Evolutionary conservation across 2,113 vertebrate species (phyloP), one percentile per base, ranked within the genome.

Genomic region (Chaenocephalus aceratus): DNA sequence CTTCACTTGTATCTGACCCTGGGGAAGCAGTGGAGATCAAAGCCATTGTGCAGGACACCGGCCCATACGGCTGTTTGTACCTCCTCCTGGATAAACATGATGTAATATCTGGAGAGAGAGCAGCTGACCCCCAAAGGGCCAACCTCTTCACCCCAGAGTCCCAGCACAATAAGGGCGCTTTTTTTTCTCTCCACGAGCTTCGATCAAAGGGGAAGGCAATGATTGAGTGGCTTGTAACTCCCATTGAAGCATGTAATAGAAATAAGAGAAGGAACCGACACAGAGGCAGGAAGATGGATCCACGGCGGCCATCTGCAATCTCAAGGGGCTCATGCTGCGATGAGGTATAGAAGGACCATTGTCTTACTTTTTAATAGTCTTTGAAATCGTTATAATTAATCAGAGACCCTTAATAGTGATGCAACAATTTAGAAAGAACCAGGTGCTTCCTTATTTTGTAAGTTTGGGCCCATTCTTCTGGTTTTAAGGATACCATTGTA

Each of bases 201-300:
- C 45, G 54, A 83, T 89, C 83, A 89, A 84, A 91, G 81, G 34
- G 76, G 72, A 58, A 67, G 70, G 58, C 66, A 57, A 62, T 82
- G 82, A 91, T 81, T 53, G 89, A 93, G 80, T 54, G 78, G 72
- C 72, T 83, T 60, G 73, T 85, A 81, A 89, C 54, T 80, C 86
- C 82, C 65, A 69, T 56, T 10, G 79, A 88, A 72, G 77, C 82
- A 30, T 85, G 82, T 92, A 79, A 92, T 82, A 65, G 80, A 34
- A 77, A 82, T 63, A 71, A 63, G 78, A 83, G 83, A 51, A 23
- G 18, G 13, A 7, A 60, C 67, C 6, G 4, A 76, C 58, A 61
- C 60, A 57, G 21, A 30, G 56, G 59, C 13, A 30, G 26, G 52
- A 72, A 58, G 80, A 21, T 54, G 71, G 64, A 81, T 78, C 86